Evolutionary conservation across 2,888 invertebrate species (phyloP).

Genomic region (Drosophila macrospina): DNA sequence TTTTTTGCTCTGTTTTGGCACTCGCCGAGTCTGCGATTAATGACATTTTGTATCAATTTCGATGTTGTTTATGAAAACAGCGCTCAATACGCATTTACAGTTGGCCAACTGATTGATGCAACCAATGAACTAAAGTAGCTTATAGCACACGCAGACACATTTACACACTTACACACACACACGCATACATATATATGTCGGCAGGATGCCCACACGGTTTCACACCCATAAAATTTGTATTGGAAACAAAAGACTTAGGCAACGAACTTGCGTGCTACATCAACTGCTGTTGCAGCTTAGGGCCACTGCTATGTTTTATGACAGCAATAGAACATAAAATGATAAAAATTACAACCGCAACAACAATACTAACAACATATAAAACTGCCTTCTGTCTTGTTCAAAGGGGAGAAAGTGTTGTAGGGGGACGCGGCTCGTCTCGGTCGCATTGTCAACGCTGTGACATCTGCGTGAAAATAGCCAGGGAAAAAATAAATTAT

Average conservation of each 20-base stretch:
- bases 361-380: slow-evolving; percentile 20
- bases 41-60: slow-evolving; percentile 73
- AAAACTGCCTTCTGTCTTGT: slow-evolving; percentile 55
- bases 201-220: slow-evolving; percentile 25
- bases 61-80: slow-evolving; percentile 81
- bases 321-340: slow-evolving; percentile 73
- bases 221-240: slow-evolving; percentile 41
- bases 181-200: background rate
- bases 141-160: slow-evolving; percentile 15
- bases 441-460: slow-evolving; percentile 42
- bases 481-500: slow-evolving; percentile 60
- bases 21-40: slow-evolving; percentile 63
- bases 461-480: slow-evolving; percentile 55
- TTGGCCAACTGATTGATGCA: slow-evolving; percentile 66
- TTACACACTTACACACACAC: no score
- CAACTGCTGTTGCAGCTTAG: slow-evolving; percentile 8
- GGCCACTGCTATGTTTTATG: slow-evolving; percentile 57
- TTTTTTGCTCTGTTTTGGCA: slow-evolving; percentile 47
- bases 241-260: slow-evolving; percentile 72
- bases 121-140: slow-evolving; percentile 37
- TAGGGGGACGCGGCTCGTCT: slow-evolving; percentile 11
- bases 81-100: slow-evolving; percentile 72
- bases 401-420: slow-evolving; percentile 62
- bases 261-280: slow-evolving; percentile 59
- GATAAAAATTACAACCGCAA: slow-evolving; percentile 22